phyloP scores from a whole-genome alignment of 1,140 invertebrate species.

The Bombus superbus region DNA sequence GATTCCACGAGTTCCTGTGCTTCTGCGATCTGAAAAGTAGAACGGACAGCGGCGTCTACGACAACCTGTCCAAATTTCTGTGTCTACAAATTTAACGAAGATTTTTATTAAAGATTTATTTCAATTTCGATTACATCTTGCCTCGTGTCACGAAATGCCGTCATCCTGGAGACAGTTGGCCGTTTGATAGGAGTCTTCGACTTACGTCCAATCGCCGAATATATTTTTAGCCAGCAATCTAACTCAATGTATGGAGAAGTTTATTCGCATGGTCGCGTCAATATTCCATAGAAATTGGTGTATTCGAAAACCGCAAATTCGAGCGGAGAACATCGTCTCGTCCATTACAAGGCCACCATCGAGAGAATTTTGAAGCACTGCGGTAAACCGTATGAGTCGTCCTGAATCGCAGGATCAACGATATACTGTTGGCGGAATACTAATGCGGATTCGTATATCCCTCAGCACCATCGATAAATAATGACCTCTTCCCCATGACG shows the following conservation, averaged over 20 bases:
- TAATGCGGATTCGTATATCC: constrained; percentile 5
- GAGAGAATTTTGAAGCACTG: constrained; percentile 33
- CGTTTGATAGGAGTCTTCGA: not conserved
- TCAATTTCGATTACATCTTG: no score
- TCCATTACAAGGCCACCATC: constrained; percentile 13
- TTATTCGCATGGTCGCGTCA: not conserved
- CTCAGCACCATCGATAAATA: not conserved
- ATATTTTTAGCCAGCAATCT: not conserved
- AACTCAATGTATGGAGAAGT: not conserved
- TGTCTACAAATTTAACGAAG: no score
- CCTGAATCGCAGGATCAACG: constrained; percentile 16
- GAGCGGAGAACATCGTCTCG: not conserved
- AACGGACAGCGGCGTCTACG: no score
- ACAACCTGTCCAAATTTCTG: no score
- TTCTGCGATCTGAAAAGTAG: no score
- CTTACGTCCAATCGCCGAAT: not conserved
- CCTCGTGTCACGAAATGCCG: no score
- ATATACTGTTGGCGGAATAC: constrained; percentile 18
- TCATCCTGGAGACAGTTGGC: no score
- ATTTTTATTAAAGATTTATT: no score
- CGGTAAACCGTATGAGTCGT: constrained; percentile 18
- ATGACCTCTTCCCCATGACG: not conserved
- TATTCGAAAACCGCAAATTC: not conserved
- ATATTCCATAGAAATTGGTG: not conserved
- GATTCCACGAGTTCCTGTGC: no score